Conservation (phyloP, 2,797 vertebrate species). For the Perdix hodgsoniae region DNA sequence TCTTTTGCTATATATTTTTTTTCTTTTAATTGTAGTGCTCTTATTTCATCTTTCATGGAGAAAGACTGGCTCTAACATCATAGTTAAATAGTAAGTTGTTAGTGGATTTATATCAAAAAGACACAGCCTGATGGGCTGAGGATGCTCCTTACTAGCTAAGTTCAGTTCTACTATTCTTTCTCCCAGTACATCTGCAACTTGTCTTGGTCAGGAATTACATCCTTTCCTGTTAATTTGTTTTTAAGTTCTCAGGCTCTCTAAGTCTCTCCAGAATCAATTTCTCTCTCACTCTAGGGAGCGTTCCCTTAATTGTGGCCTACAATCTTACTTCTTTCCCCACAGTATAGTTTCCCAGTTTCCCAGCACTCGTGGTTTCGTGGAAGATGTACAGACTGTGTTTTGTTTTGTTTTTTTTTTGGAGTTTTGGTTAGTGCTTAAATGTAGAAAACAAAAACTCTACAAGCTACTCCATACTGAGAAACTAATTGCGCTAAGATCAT, state of each 20-base stretch:
- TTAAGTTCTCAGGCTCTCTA: neutral
- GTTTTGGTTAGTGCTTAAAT: neutral
- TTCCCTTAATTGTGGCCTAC: neutral
- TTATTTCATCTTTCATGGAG: constrained; percentile 3
- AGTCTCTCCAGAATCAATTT: neutral
- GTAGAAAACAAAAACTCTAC: neutral
- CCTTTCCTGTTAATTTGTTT: neutral
- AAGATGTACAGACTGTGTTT: neutral
- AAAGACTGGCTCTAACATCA: neutral
- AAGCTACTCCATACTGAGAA: neutral
- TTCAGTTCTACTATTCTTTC: neutral
- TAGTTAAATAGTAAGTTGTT: neutral
- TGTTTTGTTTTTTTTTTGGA: neutral
- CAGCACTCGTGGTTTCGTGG: neutral
- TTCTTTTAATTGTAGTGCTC: constrained; percentile 53
- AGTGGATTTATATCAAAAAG: neutral
- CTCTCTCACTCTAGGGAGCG: neutral
- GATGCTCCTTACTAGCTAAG: neutral
- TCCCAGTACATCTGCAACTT: neutral
- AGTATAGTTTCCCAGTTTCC: neutral
- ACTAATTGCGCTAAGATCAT: neutral
- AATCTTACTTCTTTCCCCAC: neutral
- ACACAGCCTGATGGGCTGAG: neutral
- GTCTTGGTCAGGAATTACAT: neutral
- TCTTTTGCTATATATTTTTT: constrained; percentile 45